A percentile compares a stretch with the other conserved stretches of the same genome.
Evolutionary conservation across 1,140 invertebrate species (phyloP).

Genomic region (Drosophila nikananu): DNA sequence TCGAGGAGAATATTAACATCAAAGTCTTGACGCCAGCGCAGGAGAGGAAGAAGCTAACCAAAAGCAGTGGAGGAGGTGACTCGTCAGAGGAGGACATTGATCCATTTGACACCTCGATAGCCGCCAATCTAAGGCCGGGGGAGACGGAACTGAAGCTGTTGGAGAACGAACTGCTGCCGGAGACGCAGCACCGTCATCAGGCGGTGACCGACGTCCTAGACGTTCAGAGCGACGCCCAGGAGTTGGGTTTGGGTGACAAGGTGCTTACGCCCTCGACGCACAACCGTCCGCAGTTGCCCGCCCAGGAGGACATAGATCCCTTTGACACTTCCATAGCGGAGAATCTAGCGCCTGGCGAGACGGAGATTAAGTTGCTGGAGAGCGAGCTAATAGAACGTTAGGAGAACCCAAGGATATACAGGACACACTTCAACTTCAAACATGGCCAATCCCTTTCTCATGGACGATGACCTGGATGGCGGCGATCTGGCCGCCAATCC

Average conservation of each 20-base stretch:
- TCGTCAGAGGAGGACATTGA: conserved; percentile 86
- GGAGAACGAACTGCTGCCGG: conserved; percentile 83
- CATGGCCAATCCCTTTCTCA: conserved; percentile 92
- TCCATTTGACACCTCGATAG: conserved; percentile 93
- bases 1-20: conserved; percentile 88
- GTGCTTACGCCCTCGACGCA: conserved; percentile 80
- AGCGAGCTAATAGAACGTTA: conserved; percentile 88
- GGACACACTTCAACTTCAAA: conserved; percentile 11
- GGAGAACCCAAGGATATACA: background rate
- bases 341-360: conserved; percentile 91
- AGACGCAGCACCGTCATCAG: conserved; percentile 52
- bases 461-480: conserved; percentile 88
- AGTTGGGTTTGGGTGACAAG: conserved; percentile 81
- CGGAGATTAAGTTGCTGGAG: conserved; percentile 91
- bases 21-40: conserved; percentile 89
- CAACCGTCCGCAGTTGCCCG: conserved; percentile 33
- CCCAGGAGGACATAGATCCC: conserved; percentile 88
- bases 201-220: conserved; percentile 76
- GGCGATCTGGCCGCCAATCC: conserved; percentile 88
- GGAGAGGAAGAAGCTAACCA: conserved; percentile 68
- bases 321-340: conserved; percentile 93
- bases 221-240: conserved; percentile 82
- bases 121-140: conserved; percentile 90
- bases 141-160: conserved; percentile 91
- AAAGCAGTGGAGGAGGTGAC: conserved; percentile 19